Evolutionary conservation across 2,888 invertebrate species (phyloP).

Genomic region (Acrobasis suavella): DNA sequence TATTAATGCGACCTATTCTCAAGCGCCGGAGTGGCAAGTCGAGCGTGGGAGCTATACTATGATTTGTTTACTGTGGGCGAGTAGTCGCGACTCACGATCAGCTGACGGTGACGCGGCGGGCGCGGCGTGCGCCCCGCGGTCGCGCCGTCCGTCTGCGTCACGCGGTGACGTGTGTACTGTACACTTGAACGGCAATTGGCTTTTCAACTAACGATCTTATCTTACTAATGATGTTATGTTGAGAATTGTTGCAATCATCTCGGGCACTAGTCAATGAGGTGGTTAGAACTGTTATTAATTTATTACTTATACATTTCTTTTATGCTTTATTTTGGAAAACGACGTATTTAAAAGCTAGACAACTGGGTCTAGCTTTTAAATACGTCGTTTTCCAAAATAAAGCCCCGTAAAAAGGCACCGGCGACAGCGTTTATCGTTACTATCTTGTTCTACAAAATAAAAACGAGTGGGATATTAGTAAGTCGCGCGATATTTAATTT

Average conservation of each 20-base stretch:
- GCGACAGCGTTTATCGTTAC: too few relatives aligned
- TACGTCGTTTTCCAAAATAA: too few relatives aligned
- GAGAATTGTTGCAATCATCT: neutral
- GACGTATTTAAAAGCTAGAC: too few relatives aligned
- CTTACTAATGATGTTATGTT: neutral
- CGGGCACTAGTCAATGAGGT: neutral
- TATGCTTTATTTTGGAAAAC: too few relatives aligned
- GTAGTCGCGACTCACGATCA: slow-evolving; percentile 60
- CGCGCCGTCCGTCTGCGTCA: slow-evolving; percentile 48
- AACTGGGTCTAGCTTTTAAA: too few relatives aligned
- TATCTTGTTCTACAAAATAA: too few relatives aligned
- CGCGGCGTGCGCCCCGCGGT: slow-evolving; percentile 41
- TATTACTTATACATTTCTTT: too few relatives aligned
- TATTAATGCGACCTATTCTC: slow-evolving; percentile 19
- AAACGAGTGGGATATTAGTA: too few relatives aligned
- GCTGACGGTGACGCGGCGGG: slow-evolving; percentile 64
- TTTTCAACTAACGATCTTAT: slow-evolving; percentile 2
- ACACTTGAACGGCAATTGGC: neutral
- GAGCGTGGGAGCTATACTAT: slow-evolving; percentile 74
- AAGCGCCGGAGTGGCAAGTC: slow-evolving; percentile 21
- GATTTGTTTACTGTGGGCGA: slow-evolving; percentile 73
- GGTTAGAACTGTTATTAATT: neutral
- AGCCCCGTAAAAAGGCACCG: too few relatives aligned
- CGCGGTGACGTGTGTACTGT: slow-evolving; percentile 43
- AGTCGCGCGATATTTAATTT: too few relatives aligned